Evolutionary conservation across 1,140 invertebrate genomes (phyloP), one percentile per base, ranked within the genome.

Genomic region (Bombus vancouverensis): DNA sequence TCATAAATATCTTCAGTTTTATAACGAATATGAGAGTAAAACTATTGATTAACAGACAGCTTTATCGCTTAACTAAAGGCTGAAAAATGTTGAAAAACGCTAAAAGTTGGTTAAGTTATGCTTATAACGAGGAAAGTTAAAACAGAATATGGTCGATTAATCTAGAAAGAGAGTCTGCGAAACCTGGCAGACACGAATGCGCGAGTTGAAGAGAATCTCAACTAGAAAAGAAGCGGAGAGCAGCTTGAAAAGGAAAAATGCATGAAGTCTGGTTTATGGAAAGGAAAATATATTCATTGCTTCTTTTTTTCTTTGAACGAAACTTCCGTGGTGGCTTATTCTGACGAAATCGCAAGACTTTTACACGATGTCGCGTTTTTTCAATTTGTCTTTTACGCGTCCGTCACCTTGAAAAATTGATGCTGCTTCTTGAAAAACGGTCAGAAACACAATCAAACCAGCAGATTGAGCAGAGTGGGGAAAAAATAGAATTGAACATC

Each of bases 201-300:
- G 8, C 53, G 70, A 39, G 37, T 62, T 28, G 66, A 44, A 28
- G 53, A 39, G 74, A 82, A 74, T 47, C 53, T 62, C 10, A 72
- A 32, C 65, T 75, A 34, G 15, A 39, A 13, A 65, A 53, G 59
- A 12, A 25, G 6, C 47, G 42, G 44, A 44, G 32, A 39, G 42
- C 3, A 62, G n/a, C 9, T 32, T 74, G 28, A 39, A 77, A 53
- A 39, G 62, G 18, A 44, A 72, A 83, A 83, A 83, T 32, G 65
- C 37, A 83, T n/a, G 65, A 42, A 66, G 62, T 70, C 82, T 57
- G 82, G 74, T 83, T 83, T 70, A 78, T 78, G 82, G 74, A 78
- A 68, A 65, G 65, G 82, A 83, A 83, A 83, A 83, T 83, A 59
- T 83, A 83, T 83, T 83, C 82, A 78, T 83, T 42, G 82, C 72